These are phyloP conservation scores for Arctia plantaginis DNA, from an alignment of 2,888 invertebrate species.

Conservation along the genomic window DNA sequence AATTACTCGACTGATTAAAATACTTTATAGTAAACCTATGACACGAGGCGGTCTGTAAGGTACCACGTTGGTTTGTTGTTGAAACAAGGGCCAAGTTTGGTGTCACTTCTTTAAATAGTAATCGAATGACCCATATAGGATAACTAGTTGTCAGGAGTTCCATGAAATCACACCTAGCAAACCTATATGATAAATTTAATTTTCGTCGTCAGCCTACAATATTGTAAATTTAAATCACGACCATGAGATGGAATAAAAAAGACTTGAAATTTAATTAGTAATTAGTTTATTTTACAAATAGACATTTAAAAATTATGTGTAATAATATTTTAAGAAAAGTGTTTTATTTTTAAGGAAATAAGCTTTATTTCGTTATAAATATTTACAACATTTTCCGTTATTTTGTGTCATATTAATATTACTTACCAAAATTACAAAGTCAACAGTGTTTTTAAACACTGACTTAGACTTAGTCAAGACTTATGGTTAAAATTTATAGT, in stretches of 20 bases:
- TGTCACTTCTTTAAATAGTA: slow-evolving; percentile 52
- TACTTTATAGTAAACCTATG: slow-evolving; percentile 27
- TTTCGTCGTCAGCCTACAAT: neutral
- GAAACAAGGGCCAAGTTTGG: slow-evolving; percentile 42
- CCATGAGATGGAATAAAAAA: neutral
- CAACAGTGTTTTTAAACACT: neutral
- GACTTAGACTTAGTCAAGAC: too few species aligned
- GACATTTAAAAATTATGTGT: neutral
- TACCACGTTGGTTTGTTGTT: slow-evolving; percentile 33
- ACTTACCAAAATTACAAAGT: neutral
- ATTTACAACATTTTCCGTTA: neutral
- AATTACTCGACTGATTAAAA: slow-evolving; percentile 13
- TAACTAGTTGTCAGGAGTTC: slow-evolving; percentile 5
- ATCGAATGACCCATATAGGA: slow-evolving; percentile 32
- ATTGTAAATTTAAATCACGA: neutral
- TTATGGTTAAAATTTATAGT: too few species aligned
- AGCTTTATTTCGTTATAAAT: neutral
- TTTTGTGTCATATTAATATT: neutral
- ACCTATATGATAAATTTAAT: neutral
- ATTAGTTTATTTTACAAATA: neutral
- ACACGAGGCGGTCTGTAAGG: slow-evolving; percentile 39
- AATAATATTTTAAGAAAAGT: neutral
- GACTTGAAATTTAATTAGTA: too few species aligned
- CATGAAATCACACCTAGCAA: neutral
- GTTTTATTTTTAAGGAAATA: neutral